phyloP scores from a whole-genome alignment of 2,797 vertebrate genomes.

The Aulostomus chinensis region DNA sequence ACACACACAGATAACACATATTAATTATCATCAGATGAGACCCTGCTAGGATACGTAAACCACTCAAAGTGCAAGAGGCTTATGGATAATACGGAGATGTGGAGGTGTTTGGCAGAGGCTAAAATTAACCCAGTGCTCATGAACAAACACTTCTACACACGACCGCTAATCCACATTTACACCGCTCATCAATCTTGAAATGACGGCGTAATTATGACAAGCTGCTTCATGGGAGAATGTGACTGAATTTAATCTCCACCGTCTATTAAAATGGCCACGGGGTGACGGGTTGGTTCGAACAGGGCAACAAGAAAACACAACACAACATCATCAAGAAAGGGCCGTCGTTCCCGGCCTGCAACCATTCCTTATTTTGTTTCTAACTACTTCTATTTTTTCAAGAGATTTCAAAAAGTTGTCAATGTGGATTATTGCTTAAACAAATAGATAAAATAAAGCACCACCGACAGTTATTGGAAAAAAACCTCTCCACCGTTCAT shows the following conservation, averaged over 20 bases:
- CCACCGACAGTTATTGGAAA: too few relatives aligned
- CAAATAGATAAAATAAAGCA: too few relatives aligned
- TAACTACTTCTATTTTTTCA: too few relatives aligned
- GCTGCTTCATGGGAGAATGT: constrained; percentile 19
- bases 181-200: constrained; percentile 47
- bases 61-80: constrained; percentile 11
- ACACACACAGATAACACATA: neutral
- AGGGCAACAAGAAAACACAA: too few relatives aligned
- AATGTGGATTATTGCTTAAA: too few relatives aligned
- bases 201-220: constrained; percentile 36
- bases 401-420: too few relatives aligned
- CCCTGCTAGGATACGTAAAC: constrained; percentile 1
- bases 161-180: constrained; percentile 45
- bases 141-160: constrained; percentile 31
- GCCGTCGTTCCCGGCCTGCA: too few relatives aligned
- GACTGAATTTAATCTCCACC: constrained; percentile 44
- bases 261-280: constrained; percentile 52
- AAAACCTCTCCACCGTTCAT: too few relatives aligned
- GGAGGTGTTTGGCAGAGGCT: constrained; percentile 22
- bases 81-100: constrained; percentile 23
- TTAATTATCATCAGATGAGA: constrained; percentile 11
- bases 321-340: too few relatives aligned
- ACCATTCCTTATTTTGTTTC: too few relatives aligned
- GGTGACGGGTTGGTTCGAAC: too few relatives aligned
- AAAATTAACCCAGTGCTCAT: constrained; percentile 30